Evolutionary conservation across 2,113 vertebrate genomes (phyloP).

Genomic region (Sebastes schlegelii): DNA sequence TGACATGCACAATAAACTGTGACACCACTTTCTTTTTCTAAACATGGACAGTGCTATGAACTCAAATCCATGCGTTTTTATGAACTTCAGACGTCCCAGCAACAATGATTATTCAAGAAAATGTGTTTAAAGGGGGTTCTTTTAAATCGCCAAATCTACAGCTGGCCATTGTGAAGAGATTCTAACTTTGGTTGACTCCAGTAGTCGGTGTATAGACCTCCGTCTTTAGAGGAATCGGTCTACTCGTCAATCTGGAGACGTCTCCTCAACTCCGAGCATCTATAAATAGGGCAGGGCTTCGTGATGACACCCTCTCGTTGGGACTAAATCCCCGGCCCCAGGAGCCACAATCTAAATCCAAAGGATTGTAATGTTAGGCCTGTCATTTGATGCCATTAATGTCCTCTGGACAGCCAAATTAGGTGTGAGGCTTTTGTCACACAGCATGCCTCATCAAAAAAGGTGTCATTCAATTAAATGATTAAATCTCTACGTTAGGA

Average conservation of each 20-base stretch:
- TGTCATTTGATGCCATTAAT: constrained; percentile 47
- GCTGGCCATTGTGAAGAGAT: constrained; percentile 75
- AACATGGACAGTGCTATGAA: constrained; percentile 48
- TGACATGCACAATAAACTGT: constrained; percentile 12
- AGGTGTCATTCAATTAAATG: constrained; percentile 58
- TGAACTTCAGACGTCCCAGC: constrained; percentile 45
- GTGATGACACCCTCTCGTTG: constrained; percentile 37
- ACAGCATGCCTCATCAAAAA: constrained; percentile 64
- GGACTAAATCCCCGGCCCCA: constrained; percentile 57
- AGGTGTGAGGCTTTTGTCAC: constrained; percentile 67
- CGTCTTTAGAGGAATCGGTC: constrained; percentile 72
- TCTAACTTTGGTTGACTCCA: constrained; percentile 80
- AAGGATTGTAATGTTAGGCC: constrained; percentile 56
- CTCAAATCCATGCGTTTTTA: constrained; percentile 41
- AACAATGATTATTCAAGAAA: constrained; percentile 62
- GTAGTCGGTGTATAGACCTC: constrained; percentile 67
- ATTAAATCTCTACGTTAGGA: constrained; percentile 62
- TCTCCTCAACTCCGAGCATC: constrained; percentile 51
- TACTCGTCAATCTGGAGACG: constrained; percentile 49
- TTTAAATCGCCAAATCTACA: constrained; percentile 59
- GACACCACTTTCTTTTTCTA: constrained; percentile 12
- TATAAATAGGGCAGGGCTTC: constrained; percentile 69
- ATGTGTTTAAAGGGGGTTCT: constrained; percentile 21
- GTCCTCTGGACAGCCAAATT: constrained; percentile 69
- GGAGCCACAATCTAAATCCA: constrained; percentile 60